A percentile compares a stretch with the other conserved stretches of the same genome.
phyloP scores from a whole-genome alignment of 1,140 invertebrate genomes.

The Hycleus phaleratus region DNA sequence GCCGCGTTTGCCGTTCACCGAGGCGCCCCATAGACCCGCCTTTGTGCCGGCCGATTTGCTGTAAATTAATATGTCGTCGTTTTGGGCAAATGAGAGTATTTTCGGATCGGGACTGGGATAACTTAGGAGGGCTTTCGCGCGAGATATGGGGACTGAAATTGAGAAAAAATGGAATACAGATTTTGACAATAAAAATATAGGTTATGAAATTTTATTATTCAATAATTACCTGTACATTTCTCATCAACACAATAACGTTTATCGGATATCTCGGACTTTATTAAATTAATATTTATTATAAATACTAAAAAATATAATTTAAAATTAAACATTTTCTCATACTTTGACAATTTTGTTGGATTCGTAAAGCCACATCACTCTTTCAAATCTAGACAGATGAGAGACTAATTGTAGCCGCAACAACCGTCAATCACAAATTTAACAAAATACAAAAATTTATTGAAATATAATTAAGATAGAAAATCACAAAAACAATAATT shows the following conservation, averaged over 20 bases:
- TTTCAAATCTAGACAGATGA: neutral
- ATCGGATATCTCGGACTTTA: conserved; percentile 45
- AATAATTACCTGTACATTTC: conserved; percentile 50
- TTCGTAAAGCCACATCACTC: conserved; percentile 42
- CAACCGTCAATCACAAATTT: too few relatives aligned
- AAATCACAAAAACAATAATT: too few relatives aligned
- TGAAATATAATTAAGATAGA: too few relatives aligned
- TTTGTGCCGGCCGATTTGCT: conserved; percentile 64
- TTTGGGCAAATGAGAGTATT: conserved; percentile 55
- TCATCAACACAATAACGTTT: conserved; percentile 53
- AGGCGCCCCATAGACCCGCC: conserved; percentile 61
- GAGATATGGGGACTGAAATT: conserved; percentile 57
- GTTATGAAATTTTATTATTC: conserved; percentile 17
- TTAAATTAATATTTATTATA: conserved; percentile 29
- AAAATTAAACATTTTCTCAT: conserved; percentile 45
- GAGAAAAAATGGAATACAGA: conserved; percentile 28
- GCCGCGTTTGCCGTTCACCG: conserved; percentile 60
- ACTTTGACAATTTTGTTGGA: conserved; percentile 40
- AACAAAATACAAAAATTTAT: too few relatives aligned
- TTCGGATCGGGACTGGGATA: conserved; percentile 51
- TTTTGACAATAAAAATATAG: conserved; percentile 11
- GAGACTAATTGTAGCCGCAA: too few relatives aligned
- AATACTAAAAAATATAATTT: conserved; percentile 41
- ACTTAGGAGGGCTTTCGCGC: conserved; percentile 50
- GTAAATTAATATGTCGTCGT: conserved; percentile 54